Conservation (phyloP, 2,113 vertebrate genomes). For the Acrocephalus arundinaceus region DNA sequence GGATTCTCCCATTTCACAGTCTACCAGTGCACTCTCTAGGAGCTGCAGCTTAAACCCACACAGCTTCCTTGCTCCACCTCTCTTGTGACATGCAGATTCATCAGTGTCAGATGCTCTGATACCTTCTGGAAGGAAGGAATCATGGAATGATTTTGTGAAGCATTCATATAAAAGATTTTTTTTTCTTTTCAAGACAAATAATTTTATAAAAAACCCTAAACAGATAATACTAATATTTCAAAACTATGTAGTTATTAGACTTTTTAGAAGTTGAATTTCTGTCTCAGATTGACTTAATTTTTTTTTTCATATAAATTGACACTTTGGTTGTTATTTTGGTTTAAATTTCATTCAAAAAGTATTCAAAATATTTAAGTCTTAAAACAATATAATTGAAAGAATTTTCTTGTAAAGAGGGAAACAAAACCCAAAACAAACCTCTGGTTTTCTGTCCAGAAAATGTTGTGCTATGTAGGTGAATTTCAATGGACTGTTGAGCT, state of each 20-base stretch:
- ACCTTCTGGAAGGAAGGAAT: background rate
- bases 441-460: background rate
- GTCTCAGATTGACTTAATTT: background rate
- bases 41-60: background rate
- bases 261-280: background rate
- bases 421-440: fast-evolving
- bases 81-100: background rate
- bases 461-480: fast-evolving
- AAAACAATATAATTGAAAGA: background rate
- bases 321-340: background rate
- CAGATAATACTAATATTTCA: background rate
- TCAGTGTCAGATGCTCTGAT: background rate
- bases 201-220: background rate
- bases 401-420: background rate
- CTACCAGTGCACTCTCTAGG: no score
- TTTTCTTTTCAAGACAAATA: fast-evolving
- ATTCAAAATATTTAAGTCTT: no score
- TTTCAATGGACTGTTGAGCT: background rate
- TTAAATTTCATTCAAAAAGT: background rate
- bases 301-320: background rate
- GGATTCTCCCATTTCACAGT: background rate
- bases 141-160: background rate
- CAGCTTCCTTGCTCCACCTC: background rate
- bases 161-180: background rate
- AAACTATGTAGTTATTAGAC: background rate